Conservation (phyloP, 2,113 vertebrate species). For the Sylvietta virens region DNA sequence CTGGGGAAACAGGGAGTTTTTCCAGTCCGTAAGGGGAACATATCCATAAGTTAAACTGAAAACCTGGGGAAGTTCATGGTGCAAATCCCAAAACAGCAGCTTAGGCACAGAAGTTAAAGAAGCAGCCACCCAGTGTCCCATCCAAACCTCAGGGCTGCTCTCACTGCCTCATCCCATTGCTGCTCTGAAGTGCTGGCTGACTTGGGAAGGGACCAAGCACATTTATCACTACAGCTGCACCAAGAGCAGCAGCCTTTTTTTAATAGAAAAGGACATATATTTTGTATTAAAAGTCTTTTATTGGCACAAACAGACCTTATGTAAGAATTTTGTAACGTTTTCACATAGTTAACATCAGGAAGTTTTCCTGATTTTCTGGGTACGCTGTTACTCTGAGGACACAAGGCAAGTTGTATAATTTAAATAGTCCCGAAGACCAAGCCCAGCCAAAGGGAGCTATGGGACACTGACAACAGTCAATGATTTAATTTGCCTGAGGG, state of each 20-base stretch:
- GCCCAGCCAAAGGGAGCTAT: neutral
- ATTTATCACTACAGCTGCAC: neutral
- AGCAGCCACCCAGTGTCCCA: neutral
- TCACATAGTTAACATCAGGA: neutral
- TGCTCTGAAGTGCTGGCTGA: neutral
- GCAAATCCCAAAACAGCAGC: neutral
- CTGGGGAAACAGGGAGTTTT: neutral
- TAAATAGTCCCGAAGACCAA: neutral
- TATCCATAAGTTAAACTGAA: neutral
- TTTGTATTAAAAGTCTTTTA: neutral
- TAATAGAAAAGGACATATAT: neutral
- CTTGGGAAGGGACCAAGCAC: neutral
- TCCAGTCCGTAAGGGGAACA: neutral
- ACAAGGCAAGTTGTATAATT: neutral
- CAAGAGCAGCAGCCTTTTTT: neutral
- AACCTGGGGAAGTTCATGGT: neutral
- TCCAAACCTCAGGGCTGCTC: neutral
- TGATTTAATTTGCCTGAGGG: neutral
- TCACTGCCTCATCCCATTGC: accelerated
- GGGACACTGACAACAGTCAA: neutral
- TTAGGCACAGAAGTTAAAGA: neutral
- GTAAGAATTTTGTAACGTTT: neutral
- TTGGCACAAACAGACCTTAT: neutral
- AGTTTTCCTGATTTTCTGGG: neutral
- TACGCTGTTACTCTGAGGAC: neutral